These are phyloP conservation scores for Agelastica alni DNA, from an alignment of 2,888 invertebrate genomes.

Conservation along the genomic window DNA sequence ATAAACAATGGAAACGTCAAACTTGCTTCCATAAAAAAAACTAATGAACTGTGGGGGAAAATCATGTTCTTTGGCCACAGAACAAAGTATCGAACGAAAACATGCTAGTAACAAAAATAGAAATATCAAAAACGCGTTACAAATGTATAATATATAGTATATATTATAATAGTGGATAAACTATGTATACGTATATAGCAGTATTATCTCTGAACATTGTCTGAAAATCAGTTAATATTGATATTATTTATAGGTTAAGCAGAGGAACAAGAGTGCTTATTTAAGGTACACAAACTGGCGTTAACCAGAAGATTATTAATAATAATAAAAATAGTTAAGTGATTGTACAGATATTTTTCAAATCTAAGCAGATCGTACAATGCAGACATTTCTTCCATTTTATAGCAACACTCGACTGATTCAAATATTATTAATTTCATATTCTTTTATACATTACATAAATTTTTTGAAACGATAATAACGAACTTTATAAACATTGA, in stretches of 20 bases:
- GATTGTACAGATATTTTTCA: constrained; percentile 51
- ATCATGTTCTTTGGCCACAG: constrained; percentile 3
- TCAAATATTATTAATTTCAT: no score
- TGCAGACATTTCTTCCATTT: no score
- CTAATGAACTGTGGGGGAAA: not conserved
- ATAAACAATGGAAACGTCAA: not conserved
- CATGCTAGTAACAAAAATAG: no score
- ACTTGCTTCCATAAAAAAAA: not conserved
- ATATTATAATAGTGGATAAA: constrained; percentile 45
- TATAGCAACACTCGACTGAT: no score
- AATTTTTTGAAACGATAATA: no score
- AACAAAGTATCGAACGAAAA: no score
- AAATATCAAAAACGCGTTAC: constrained; percentile 37
- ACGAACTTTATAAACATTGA: no score
- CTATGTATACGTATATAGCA: constrained; percentile 44
- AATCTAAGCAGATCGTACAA: constrained; percentile 41
- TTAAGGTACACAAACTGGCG: constrained; percentile 27
- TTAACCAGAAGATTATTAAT: constrained; percentile 26
- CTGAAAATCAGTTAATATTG: constrained; percentile 35
- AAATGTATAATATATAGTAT: constrained; percentile 49
- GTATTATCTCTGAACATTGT: constrained; percentile 30
- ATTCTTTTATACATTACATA: no score
- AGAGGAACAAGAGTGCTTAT: constrained; percentile 55
- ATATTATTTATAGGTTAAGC: constrained; percentile 54
- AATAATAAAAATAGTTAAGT: constrained; percentile 38